Base-by-base conservation (phyloP, 2,797 vertebrate genomes). In the Meda fulgida region DNA sequence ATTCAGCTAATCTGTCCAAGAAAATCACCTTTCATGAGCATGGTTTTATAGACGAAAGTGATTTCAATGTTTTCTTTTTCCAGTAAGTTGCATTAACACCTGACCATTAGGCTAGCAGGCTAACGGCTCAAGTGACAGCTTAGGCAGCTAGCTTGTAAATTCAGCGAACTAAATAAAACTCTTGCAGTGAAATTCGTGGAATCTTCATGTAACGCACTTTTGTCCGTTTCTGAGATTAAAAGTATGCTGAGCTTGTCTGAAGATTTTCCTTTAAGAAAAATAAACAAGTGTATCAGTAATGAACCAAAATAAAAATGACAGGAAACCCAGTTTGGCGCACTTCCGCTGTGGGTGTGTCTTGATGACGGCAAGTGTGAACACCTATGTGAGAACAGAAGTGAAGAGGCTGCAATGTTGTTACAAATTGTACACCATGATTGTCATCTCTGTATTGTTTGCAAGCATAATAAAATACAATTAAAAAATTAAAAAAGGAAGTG, bases 181-280 rank as follows among this genome's bases (percentile, higher is more conserved):
- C 66, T 60, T 84, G 71, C 70, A 85, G 58, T 69, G 77, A 78
- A 72, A 85, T 70, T 84, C 58, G 36, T 55, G 51, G 19, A 81
- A 84, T 86, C 60, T 46, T 80, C 76, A 67, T 34, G 31, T 36
- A 86, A 88, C 84, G 84, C 78, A 87, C 86, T 86, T 89, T 87
- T 83, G 70, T 89, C 78, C 83, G 81, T 53, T 82, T 84, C 55
- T 58, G 83, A 85, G 81, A 83, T 71, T 72, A 83, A 85, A 73
- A 53, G 66, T 87, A 80, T 78, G 84, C 73, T 84, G 80, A 83
- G 78, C 81, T 87, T 83, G 73, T 84, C 71, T 81, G 88, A 58
- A 43, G 85, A 63, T 19, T 85, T 71, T 78, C 72, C 51, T 48
- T 66, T 43, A 66, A 69, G 26, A 81, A 55, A 80, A 67, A 75